Conservation (phyloP, 2,888 invertebrate genomes). For the Volucella bombylans region DNA sequence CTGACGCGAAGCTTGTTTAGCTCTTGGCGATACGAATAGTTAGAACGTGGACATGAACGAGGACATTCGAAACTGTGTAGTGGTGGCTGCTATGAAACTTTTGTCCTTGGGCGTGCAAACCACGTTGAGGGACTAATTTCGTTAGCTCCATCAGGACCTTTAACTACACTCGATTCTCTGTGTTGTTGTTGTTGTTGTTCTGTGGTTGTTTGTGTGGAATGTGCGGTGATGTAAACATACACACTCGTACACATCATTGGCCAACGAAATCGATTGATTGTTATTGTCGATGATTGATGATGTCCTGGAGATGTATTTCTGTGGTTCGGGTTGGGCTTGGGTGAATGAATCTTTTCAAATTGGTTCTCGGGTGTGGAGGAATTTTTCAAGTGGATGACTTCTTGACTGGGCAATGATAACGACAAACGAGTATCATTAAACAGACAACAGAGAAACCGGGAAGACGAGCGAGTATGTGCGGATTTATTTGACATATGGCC, state of each 20-base stretch:
- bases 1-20: constrained; percentile 52
- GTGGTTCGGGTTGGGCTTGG: constrained; percentile 8
- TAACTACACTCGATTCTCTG: constrained; percentile 31
- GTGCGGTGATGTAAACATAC: constrained; percentile 19
- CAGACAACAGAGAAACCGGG: not conserved
- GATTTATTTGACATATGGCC: constrained; percentile 57
- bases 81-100: constrained; percentile 4
- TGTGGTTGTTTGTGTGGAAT: not conserved
- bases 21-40: constrained; percentile 40
- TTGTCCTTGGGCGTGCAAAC: constrained; percentile 26
- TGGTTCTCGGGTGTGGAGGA: constrained; percentile 10
- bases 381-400: constrained; percentile 48
- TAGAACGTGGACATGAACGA: not conserved
- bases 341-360: constrained; percentile 58
- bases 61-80: not conserved
- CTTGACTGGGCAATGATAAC: constrained; percentile 27
- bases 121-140: constrained; percentile 61
- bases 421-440: not conserved
- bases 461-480: constrained; percentile 5
- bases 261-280: constrained; percentile 61
- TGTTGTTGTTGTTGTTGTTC: no score
- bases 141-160: constrained; percentile 52
- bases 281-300: constrained; percentile 69
- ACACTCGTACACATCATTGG: constrained; percentile 29
- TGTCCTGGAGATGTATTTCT: constrained; percentile 53